These are phyloP conservation scores for Corapipo altera DNA, from an alignment of 2,113 vertebrate genomes.

Conservation along the genomic window DNA sequence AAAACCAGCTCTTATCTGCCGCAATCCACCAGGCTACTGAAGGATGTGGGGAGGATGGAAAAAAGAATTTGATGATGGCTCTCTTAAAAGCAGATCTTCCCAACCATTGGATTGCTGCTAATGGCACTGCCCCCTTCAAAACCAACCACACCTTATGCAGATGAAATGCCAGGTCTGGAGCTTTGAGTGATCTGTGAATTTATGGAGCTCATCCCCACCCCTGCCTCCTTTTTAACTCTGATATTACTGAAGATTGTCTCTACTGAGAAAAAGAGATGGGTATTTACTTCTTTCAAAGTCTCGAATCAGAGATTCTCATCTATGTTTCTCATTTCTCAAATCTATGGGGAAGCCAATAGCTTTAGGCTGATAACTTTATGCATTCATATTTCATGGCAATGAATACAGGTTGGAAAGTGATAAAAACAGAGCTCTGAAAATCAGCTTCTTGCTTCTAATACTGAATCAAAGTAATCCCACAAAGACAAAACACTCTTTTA, in stretches of 20 bases:
- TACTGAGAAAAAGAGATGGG: not conserved
- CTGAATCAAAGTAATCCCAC: not conserved
- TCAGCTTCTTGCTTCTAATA: not conserved
- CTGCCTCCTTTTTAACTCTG: not conserved
- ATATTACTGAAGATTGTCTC: not conserved
- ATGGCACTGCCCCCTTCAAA: not conserved
- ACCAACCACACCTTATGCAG: not conserved
- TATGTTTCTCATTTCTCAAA: constrained; percentile 24
- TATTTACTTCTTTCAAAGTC: constrained; percentile 28
- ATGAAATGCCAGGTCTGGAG: not conserved
- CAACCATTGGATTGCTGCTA: not conserved
- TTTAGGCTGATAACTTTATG: constrained; percentile 36
- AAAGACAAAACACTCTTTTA: not conserved
- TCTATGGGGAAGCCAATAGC: constrained; percentile 24
- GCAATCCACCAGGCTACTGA: not conserved
- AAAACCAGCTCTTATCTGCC: not conserved
- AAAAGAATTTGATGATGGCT: not conserved
- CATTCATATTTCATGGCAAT: constrained; percentile 42
- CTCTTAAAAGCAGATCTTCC: not conserved
- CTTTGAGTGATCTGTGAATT: not conserved
- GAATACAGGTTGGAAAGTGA: not conserved
- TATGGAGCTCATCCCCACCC: not conserved
- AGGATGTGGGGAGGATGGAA: not conserved
- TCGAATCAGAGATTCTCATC: not conserved
- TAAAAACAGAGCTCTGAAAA: constrained; percentile 22